Conservation (phyloP, 2,888 invertebrate species). For the Platynereis dumerilii region DNA sequence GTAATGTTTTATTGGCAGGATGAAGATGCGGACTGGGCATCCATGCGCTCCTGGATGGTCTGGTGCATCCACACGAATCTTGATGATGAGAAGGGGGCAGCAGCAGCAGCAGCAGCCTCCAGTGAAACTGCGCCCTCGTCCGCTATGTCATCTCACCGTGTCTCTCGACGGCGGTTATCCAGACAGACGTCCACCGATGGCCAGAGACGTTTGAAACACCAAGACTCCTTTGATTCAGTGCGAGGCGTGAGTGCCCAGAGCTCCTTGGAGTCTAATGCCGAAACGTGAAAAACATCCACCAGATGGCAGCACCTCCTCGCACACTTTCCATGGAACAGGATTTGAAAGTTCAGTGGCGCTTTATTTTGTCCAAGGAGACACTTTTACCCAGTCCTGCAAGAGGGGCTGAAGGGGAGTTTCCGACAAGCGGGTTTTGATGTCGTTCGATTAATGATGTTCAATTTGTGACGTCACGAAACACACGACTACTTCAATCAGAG, state of each 20-base stretch:
- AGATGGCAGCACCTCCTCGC: too few species aligned
- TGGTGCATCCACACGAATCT: constrained; percentile 32
- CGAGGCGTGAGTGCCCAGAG: constrained; percentile 15
- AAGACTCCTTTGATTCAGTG: constrained; percentile 13
- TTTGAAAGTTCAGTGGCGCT: too few species aligned
- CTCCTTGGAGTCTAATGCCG: constrained; percentile 22
- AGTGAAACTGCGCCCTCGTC: constrained; percentile 11
- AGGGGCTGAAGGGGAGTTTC: too few species aligned
- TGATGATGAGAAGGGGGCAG: constrained; percentile 15
- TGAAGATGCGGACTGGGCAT: constrained; percentile 27
- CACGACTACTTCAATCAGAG: too few species aligned
- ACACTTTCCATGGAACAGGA: too few species aligned
- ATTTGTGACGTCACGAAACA: too few species aligned
- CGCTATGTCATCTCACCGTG: background rate
- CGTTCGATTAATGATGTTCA: too few species aligned
- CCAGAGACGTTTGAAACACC: background rate
- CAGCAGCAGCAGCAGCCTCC: constrained; percentile 7
- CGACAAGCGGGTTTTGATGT: too few species aligned
- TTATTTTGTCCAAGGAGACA: too few species aligned
- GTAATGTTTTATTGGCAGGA: too few species aligned
- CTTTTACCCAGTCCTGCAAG: too few species aligned
- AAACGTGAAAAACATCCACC: constrained; percentile 8
- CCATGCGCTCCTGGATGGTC: constrained; percentile 31
- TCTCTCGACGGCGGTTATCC: constrained; percentile 6
- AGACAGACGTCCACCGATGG: constrained; percentile 22